Evolutionary conservation across 2,797 vertebrate genomes (phyloP).

Genomic region (Hydrocynus forskahlii): DNA sequence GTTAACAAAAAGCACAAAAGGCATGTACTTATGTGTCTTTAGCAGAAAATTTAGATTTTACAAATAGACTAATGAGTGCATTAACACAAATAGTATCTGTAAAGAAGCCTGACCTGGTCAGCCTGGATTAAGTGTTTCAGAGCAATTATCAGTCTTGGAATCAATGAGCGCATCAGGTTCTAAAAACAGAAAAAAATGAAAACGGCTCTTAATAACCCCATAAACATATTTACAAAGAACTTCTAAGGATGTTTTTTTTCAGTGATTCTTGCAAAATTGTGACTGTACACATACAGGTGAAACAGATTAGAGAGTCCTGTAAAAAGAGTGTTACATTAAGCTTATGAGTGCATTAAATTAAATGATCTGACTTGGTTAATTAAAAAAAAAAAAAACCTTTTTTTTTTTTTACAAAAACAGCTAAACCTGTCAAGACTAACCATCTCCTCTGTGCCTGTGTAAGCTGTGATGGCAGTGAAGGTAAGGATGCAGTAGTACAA

Average conservation of each 20-base stretch:
- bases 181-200: slow-evolving; percentile 58
- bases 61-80: slow-evolving; percentile 21
- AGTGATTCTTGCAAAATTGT: background rate
- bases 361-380: background rate
- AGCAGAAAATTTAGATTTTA: slow-evolving; percentile 32
- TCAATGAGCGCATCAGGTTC: slow-evolving; percentile 82
- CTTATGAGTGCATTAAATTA: background rate
- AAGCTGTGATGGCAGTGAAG: slow-evolving; percentile 78
- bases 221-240: background rate
- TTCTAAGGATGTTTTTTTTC: background rate
- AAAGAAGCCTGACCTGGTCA: slow-evolving; percentile 78
- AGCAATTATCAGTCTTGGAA: slow-evolving; percentile 83
- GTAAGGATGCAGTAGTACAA: slow-evolving; percentile 87
- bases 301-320: no score
- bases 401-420: background rate
- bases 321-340: background rate
- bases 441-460: slow-evolving; percentile 80
- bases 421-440: slow-evolving; percentile 69
- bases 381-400: background rate
- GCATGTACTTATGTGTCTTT: background rate
- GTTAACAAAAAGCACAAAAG: background rate
- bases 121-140: slow-evolving; percentile 82
- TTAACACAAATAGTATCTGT: slow-evolving; percentile 3
- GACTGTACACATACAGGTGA: no score
- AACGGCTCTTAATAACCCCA: background rate